Conservation (phyloP, 2,888 invertebrate genomes). For the Dinocampus coccinellae region DNA sequence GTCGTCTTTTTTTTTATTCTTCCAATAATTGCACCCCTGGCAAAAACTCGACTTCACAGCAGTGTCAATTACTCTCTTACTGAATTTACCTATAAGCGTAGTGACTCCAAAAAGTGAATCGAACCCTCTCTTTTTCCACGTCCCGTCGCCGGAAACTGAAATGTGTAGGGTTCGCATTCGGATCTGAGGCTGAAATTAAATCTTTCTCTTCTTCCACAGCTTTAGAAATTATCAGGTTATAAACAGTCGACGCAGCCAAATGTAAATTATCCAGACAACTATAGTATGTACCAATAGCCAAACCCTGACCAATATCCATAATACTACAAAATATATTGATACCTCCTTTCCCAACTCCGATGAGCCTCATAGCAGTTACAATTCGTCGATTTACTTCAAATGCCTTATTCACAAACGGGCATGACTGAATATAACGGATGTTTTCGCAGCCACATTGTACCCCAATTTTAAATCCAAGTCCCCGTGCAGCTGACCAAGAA, state of each 20-base stretch:
- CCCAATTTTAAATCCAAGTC: constrained; percentile 37
- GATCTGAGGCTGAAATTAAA: constrained; percentile 24
- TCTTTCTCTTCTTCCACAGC: no score
- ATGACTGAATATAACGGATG: not conserved
- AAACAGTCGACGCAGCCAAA: no score
- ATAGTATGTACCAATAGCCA: constrained; percentile 19
- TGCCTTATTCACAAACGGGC: constrained; percentile 15
- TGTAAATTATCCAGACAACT: constrained; percentile 25
- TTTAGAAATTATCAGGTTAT: no score
- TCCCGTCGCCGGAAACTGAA: constrained; percentile 35
- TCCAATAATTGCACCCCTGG: constrained; percentile 27
- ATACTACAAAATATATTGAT: constrained; percentile 32
- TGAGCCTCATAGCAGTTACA: constrained; percentile 34
- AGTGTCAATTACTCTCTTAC: constrained; percentile 24
- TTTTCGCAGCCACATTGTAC: constrained; percentile 33
- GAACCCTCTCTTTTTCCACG: constrained; percentile 38
- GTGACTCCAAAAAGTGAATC: constrained; percentile 32
- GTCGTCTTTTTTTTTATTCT: constrained; percentile 21
- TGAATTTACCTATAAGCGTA: constrained; percentile 28
- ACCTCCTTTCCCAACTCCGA: constrained; percentile 29
- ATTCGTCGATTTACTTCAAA: constrained; percentile 37
- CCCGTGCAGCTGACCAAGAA: constrained; percentile 25
- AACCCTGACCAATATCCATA: constrained; percentile 36
- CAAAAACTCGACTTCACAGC: constrained; percentile 31
- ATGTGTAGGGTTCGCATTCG: not conserved